These are phyloP conservation scores for Ataeniobius toweri DNA, from an alignment of 2,797 vertebrate genomes.

Conservation along the genomic window DNA sequence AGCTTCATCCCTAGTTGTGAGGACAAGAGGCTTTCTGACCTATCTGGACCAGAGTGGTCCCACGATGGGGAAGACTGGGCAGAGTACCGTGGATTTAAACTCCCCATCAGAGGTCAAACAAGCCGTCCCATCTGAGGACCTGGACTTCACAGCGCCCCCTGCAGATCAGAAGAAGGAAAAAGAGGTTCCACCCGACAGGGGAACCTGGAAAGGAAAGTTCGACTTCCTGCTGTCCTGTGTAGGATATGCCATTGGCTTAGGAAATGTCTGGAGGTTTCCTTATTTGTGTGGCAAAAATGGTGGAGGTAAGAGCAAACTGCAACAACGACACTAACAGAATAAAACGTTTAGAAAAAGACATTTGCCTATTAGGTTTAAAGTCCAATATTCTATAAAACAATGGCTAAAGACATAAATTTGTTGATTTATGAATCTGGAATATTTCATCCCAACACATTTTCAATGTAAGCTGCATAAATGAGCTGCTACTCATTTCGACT, in stretches of 20 bases:
- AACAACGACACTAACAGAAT: background rate
- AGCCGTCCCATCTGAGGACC: slow-evolving; percentile 79
- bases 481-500: background rate
- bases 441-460: background rate
- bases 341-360: background rate
- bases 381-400: background rate
- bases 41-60: slow-evolving; percentile 39
- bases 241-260: slow-evolving; percentile 91
- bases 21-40: slow-evolving; percentile 33
- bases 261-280: slow-evolving; percentile 93
- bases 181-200: slow-evolving; percentile 83
- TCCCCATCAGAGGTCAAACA: slow-evolving; percentile 84
- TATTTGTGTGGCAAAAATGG: slow-evolving; percentile 95
- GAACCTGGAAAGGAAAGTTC: slow-evolving; percentile 93
- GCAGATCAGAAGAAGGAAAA: slow-evolving; percentile 62
- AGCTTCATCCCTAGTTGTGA: slow-evolving; percentile 28
- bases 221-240: slow-evolving; percentile 92
- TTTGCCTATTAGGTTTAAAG: background rate
- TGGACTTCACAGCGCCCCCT: slow-evolving; percentile 42
- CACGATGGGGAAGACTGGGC: slow-evolving; percentile 87
- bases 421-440: background rate
- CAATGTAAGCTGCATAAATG: background rate
- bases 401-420: background rate
- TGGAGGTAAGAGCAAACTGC: slow-evolving; percentile 81
- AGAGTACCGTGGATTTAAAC: slow-evolving; percentile 83